Evolutionary conservation across 2,888 invertebrate species (phyloP), one percentile per base, ranked within the genome.

Genomic region (Ametastegia equiseti): DNA sequence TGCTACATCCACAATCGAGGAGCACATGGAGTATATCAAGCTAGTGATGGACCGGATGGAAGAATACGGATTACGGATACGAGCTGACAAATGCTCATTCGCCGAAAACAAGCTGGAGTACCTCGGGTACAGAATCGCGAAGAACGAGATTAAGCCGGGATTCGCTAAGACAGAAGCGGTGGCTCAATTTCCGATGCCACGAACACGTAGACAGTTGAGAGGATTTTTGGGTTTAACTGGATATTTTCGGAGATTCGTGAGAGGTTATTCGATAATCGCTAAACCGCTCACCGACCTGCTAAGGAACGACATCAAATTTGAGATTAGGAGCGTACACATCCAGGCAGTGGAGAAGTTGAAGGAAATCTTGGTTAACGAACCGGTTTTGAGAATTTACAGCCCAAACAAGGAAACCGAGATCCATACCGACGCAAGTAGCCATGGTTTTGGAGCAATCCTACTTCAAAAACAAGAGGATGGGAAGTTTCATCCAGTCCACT

Each of bases 21-120:
- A 87, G 42, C 89, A 87, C 63, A 30, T 89, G 2, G 81, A 85
- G 81, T 87, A 63, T 71, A 82, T 86, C 81, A 86, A 86, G 85
- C 79, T 83, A 81, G 89, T 85, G 42, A 87, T 86, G 33, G 71
- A 81, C 19, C 86, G 67, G 69, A 84, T 85, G 13, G 75, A 83
- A 83, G 86, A 86, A n/a, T 84, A 86, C 63, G 86, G 87, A 23
- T 80, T 88, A 73, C 79, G 87, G 83, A 84, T 87, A 75, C 90
- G 90, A 39, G 87, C 84, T 85, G 88, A 88, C 39, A 91, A 91
- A 83, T 90, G 89, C 77, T 86, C 89, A n/a, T 88, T 92, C 80
- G 19, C 91, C 30, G 83, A 87, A 47, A 84, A 67, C 77, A 80
- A 83, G 33, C 81, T 87, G 7, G 82, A 87, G 79, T 87, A 88